phyloP scores from a whole-genome alignment of 2,797 vertebrate genomes.

The Vireo griseus region DNA sequence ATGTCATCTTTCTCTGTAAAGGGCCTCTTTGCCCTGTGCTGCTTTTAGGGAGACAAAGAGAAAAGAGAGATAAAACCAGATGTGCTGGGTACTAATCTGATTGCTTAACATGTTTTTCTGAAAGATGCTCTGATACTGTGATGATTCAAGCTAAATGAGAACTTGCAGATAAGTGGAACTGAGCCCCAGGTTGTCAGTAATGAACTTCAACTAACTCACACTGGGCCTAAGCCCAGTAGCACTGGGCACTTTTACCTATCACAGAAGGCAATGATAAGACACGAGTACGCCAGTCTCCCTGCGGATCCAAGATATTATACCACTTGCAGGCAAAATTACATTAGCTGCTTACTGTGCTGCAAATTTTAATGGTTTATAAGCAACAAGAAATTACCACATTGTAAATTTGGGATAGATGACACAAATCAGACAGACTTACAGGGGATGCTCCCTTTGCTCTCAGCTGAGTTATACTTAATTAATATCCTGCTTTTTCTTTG shows the following conservation, averaged over 20 bases:
- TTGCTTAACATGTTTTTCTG: neutral
- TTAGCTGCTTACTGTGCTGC: constrained; percentile 43
- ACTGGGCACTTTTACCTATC: constrained; percentile 31
- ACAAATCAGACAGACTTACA: constrained; percentile 18
- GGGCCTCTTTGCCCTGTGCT: neutral
- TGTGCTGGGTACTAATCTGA: constrained; percentile 31
- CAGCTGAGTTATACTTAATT: neutral
- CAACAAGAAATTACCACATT: neutral
- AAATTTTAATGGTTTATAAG: constrained; percentile 55
- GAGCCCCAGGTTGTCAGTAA: constrained; percentile 53
- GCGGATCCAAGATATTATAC: constrained; percentile 22
- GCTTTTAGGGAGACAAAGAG: neutral
- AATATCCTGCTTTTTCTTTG: constrained; percentile 3
- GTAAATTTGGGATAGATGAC: constrained; percentile 25
- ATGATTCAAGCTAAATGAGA: constrained; percentile 38
- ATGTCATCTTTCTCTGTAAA: neutral
- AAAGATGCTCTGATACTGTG: constrained; percentile 20
- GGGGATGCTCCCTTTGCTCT: neutral
- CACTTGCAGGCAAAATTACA: constrained; percentile 54
- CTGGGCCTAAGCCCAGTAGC: constrained; percentile 19
- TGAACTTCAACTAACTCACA: constrained; percentile 54
- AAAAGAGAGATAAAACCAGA: constrained; percentile 29
- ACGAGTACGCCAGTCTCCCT: neutral
- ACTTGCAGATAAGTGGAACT: constrained; percentile 48
- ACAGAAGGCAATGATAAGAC: constrained; percentile 45